These are phyloP conservation scores for Phyllostomus hastatus DNA, from an alignment of 2,113 vertebrate species.

Conservation along the genomic window DNA sequence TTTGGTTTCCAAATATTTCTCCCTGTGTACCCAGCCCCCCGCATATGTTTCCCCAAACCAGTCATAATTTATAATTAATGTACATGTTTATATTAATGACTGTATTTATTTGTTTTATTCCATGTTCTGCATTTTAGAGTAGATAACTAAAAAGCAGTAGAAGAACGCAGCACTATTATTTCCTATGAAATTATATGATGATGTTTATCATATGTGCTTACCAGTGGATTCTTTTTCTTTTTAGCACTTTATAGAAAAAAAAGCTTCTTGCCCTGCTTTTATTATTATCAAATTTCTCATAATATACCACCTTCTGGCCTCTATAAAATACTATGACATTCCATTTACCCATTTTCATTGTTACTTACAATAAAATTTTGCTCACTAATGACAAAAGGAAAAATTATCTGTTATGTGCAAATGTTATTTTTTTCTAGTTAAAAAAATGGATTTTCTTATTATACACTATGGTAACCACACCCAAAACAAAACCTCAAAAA, in stretches of 20 bases:
- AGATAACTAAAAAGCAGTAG: background rate
- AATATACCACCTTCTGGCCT: background rate
- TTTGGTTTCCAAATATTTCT: background rate
- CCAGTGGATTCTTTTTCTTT: background rate
- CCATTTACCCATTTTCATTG: background rate
- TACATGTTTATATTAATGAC: background rate
- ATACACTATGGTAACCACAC: background rate
- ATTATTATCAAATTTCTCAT: background rate
- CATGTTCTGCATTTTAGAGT: slow-evolving; percentile 26
- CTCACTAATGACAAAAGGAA: background rate
- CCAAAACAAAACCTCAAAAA: background rate
- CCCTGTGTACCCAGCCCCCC: background rate
- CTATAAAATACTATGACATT: background rate
- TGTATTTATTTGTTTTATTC: background rate
- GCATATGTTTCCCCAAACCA: background rate
- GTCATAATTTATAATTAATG: background rate
- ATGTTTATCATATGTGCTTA: background rate
- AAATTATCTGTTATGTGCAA: slow-evolving; percentile 8
- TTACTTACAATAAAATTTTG: background rate
- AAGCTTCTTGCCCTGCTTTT: background rate
- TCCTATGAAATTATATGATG: background rate
- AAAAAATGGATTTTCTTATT: background rate
- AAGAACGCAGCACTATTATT: background rate
- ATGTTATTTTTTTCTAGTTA: background rate
- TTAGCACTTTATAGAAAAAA: background rate